Conservation (phyloP, 1,140 invertebrate species). For the Tyrophagus putrescentiae region DNA sequence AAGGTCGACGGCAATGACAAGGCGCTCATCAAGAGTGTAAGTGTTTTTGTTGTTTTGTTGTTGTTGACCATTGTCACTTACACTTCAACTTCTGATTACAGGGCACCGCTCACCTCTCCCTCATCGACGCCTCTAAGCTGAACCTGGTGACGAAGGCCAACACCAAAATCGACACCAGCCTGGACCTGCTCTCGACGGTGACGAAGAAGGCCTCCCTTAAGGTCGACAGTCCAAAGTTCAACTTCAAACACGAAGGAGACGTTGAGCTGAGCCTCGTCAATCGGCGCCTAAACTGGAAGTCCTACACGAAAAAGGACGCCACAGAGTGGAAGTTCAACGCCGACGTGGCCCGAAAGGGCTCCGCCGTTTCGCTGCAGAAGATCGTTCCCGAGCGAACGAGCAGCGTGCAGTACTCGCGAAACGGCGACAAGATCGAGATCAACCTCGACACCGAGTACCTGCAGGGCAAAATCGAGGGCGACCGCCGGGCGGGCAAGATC, state of each 20-base stretch:
- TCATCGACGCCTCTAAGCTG: background rate
- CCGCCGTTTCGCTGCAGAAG: background rate
- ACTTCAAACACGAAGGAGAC: constrained; percentile 6
- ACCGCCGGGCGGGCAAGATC: constrained; percentile 12
- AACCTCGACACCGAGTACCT: background rate
- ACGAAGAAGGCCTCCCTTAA: background rate
- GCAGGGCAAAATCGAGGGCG: constrained; percentile 10
- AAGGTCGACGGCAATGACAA: constrained; percentile 19
- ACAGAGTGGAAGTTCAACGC: background rate
- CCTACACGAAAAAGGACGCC: background rate
- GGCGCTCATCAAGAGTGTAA: constrained; percentile 17
- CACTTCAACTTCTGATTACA: background rate
- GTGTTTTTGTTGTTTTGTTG: background rate
- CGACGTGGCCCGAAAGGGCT: background rate
- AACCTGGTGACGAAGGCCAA: constrained; percentile 6
- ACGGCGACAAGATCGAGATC: constrained; percentile 10
- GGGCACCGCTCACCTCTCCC: constrained; percentile 1
- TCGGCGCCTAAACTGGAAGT: constrained; percentile 12
- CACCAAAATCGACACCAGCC: background rate
- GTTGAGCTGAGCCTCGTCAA: background rate
- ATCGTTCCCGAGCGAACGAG: constrained; percentile 1
- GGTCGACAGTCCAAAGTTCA: background rate
- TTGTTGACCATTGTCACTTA: background rate
- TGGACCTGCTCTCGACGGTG: background rate
- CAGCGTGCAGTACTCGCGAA: constrained; percentile 11